Evolutionary conservation across 2,113 vertebrate genomes (phyloP).

Genomic region (Dromas ardeola): DNA sequence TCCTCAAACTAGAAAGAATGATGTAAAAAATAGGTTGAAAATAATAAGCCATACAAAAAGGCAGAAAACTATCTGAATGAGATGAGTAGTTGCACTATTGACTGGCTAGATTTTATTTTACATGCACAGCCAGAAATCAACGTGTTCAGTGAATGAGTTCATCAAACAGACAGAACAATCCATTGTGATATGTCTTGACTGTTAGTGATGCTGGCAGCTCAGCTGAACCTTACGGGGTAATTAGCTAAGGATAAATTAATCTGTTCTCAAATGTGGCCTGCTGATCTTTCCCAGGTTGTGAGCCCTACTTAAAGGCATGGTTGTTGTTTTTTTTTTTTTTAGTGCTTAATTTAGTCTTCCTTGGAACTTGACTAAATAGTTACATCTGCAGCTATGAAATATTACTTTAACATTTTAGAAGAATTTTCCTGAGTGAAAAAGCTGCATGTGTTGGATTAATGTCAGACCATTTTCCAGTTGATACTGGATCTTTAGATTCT

Average conservation of each 20-base stretch:
- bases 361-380: not conserved
- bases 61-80: not conserved
- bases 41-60: slow-evolving; percentile 20
- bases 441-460: not conserved
- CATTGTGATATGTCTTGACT: slow-evolving; percentile 33
- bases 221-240: slow-evolving; percentile 33
- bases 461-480: not conserved
- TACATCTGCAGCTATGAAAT: not conserved
- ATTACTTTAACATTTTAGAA: slow-evolving; percentile 1
- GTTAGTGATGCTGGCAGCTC: slow-evolving; percentile 43
- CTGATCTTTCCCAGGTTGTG: not conserved
- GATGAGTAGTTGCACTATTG: not conserved
- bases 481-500: not conserved
- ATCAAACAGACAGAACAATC: slow-evolving; percentile 45
- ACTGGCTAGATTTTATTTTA: slow-evolving; percentile 10
- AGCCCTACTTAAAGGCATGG: not conserved
- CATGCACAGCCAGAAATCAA: slow-evolving; percentile 11
- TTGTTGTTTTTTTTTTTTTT: not conserved
- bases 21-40: slow-evolving; percentile 1
- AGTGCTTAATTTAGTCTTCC: not conserved
- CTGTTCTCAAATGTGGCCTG: not conserved
- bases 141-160: slow-evolving; percentile 5
- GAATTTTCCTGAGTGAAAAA: not conserved
- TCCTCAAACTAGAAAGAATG: not conserved
- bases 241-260: slow-evolving; percentile 63